phyloP scores from a whole-genome alignment of 2,113 vertebrate species.

The Crotalus helleri region DNA sequence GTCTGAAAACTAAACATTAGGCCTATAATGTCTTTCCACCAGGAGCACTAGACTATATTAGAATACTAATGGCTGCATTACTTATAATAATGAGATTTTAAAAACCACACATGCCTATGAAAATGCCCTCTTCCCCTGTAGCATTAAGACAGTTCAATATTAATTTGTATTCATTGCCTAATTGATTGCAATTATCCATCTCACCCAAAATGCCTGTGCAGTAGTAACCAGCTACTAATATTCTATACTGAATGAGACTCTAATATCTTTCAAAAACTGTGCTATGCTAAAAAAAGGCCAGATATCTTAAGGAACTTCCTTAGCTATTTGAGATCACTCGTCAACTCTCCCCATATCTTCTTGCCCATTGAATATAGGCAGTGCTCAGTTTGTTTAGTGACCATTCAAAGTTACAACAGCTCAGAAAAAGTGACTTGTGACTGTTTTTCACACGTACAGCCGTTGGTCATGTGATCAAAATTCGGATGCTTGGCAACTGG shows the following conservation, averaged over 20 bases:
- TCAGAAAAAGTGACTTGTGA: background rate
- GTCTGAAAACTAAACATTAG: constrained; percentile 54
- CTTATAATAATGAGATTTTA: constrained; percentile 36
- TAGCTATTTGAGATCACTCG: background rate
- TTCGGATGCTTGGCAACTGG: too few species aligned
- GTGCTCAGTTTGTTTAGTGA: background rate
- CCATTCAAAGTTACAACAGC: background rate
- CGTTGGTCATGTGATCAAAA: background rate
- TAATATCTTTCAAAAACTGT: background rate
- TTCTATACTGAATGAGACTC: constrained; percentile 8
- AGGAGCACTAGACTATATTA: constrained; percentile 46
- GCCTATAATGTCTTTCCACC: constrained; percentile 50
- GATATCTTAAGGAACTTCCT: background rate
- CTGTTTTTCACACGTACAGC: background rate
- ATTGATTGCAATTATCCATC: constrained; percentile 60
- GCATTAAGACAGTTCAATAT: constrained; percentile 60
- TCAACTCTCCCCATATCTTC: background rate
- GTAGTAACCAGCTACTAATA: constrained; percentile 59
- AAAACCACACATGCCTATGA: constrained; percentile 34
- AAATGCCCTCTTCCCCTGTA: constrained; percentile 46
- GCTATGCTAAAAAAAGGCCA: background rate
- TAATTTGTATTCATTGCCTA: constrained; percentile 62
- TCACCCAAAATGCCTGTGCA: constrained; percentile 62
- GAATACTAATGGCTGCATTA: constrained; percentile 40
- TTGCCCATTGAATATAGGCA: background rate